Evolutionary conservation across 2,113 vertebrate species (phyloP).

Genomic region (Gobius niger): DNA sequence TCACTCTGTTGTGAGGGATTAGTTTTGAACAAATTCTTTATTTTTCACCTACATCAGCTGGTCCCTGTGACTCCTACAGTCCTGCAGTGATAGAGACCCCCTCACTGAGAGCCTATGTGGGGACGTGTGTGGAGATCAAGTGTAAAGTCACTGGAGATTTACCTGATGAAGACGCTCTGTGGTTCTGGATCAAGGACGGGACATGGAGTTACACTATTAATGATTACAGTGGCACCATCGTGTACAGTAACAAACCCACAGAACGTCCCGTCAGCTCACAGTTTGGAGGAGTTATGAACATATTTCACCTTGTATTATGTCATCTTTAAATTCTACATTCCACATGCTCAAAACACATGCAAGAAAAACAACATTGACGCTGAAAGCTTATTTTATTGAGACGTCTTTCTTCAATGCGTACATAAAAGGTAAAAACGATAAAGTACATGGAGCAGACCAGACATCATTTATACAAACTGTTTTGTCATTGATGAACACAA

Average conservation of each 20-base stretch:
- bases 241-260: constrained; percentile 30
- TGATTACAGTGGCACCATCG: background rate
- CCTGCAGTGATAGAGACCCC: background rate
- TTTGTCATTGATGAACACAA: too few relatives aligned
- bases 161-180: fast-evolving
- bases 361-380: too few relatives aligned
- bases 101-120: constrained; percentile 14
- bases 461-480: too few relatives aligned
- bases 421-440: too few relatives aligned
- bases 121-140: constrained; percentile 63
- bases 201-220: fast-evolving
- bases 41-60: background rate
- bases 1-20: too few relatives aligned
- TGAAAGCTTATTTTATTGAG: too few relatives aligned
- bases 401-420: too few relatives aligned
- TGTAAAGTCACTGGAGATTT: fast-evolving
- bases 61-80: fast-evolving
- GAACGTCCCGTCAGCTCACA: background rate
- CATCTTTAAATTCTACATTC: too few relatives aligned
- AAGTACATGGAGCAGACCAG: too few relatives aligned
- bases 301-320: too few relatives aligned
- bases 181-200: constrained; percentile 68
- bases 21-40: background rate
- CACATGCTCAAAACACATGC: too few relatives aligned
- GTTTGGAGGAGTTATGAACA: constrained; percentile 29